Evolutionary conservation across 2,888 invertebrate genomes (phyloP).

Genomic region (Amphiduros pacificus): DNA sequence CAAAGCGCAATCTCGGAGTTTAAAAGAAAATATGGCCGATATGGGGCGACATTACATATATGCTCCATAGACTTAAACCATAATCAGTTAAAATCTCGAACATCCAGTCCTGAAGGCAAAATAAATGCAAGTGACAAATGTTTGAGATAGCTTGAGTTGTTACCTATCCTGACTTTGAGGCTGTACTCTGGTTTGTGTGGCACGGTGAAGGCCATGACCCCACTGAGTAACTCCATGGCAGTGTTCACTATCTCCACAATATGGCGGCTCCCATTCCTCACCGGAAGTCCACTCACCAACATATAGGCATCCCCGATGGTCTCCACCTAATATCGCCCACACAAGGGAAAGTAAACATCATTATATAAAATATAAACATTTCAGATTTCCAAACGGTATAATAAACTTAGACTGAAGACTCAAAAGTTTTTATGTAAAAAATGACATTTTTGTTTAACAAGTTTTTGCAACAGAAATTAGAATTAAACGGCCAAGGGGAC

Average conservation of each 20-base stretch:
- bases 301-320: constrained; percentile 56
- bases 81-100: not conserved
- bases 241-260: constrained; percentile 45
- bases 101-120: not conserved
- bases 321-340: constrained; percentile 44
- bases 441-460: too few species aligned
- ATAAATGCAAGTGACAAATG: not conserved
- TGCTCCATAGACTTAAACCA: not conserved
- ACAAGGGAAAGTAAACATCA: too few species aligned
- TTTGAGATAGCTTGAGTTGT: not conserved
- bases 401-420: too few species aligned
- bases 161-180: constrained; percentile 46
- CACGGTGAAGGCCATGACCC: constrained; percentile 43
- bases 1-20: too few species aligned
- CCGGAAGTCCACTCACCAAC: constrained; percentile 49
- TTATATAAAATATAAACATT: too few species aligned
- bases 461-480: too few species aligned
- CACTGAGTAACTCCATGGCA: constrained; percentile 43
- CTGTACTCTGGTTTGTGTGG: constrained; percentile 41
- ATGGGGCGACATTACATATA: not conserved
- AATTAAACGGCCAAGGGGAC: too few species aligned
- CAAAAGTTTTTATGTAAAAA: too few species aligned
- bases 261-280: constrained; percentile 42
- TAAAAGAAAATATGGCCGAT: not conserved
- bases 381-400: too few species aligned